Conservation (phyloP, 2,797 vertebrate genomes). For the Vultur gryphus region DNA sequence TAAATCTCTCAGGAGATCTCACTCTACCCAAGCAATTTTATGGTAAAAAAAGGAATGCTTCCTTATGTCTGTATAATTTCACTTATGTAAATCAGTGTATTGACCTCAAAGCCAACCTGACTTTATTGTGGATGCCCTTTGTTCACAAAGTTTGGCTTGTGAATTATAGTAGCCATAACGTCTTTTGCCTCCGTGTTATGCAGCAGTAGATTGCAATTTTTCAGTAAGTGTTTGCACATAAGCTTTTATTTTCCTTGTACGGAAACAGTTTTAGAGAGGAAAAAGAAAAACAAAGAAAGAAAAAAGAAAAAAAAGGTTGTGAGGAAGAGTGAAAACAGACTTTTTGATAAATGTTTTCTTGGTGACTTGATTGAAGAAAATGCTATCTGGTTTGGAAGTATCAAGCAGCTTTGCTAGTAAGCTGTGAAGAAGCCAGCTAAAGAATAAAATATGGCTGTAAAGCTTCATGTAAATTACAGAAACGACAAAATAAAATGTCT, state of each 20-base stretch:
- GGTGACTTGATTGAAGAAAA: neutral
- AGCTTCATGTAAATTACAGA: neutral
- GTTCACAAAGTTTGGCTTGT: neutral
- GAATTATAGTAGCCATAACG: neutral
- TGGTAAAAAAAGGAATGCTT: neutral
- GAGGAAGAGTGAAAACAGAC: neutral
- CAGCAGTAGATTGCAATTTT: neutral
- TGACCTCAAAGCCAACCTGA: slow-evolving; percentile 25
- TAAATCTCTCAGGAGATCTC: slow-evolving; percentile 62
- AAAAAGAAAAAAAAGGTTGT: neutral
- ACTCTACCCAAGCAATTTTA: slow-evolving; percentile 46
- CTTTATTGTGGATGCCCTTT: neutral
- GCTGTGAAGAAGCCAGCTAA: neutral
- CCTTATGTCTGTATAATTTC: slow-evolving; percentile 53
- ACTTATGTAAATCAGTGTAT: slow-evolving; percentile 26
- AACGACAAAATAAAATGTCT: neutral
- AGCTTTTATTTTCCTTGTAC: neutral
- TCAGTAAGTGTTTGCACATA: neutral
- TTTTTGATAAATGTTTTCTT: neutral
- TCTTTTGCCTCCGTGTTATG: neutral
- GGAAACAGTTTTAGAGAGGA: neutral
- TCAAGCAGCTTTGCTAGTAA: neutral
- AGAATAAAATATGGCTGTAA: neutral
- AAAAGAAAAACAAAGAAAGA: neutral
- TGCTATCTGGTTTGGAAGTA: neutral